phyloP scores from a whole-genome alignment of 1,140 invertebrate species.

The Aphelenchoides fujianensis region DNA sequence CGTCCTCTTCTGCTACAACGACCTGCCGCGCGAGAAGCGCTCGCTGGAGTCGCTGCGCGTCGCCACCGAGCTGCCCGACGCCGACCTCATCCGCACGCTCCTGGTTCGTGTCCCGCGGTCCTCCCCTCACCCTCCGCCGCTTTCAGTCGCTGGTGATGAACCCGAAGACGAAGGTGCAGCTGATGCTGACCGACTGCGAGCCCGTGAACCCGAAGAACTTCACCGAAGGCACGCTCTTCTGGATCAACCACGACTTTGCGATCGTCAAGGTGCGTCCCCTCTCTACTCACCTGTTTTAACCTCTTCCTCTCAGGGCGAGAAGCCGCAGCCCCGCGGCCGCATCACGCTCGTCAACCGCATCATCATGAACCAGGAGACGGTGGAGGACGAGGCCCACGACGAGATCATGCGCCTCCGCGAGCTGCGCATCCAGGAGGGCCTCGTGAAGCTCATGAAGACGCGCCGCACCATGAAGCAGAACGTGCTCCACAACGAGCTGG shows the following conservation, averaged over 20 bases:
- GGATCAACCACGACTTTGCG: slow-evolving; percentile 48
- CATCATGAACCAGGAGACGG: slow-evolving; percentile 35
- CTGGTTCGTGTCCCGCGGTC: slow-evolving; percentile 69
- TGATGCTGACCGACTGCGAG: slow-evolving; percentile 36
- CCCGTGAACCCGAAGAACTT: slow-evolving; percentile 41
- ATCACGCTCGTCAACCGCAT: slow-evolving; percentile 47
- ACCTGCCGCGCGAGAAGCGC: slow-evolving; percentile 76
- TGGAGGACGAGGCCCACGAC: slow-evolving; percentile 45
- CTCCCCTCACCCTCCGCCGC: not conserved
- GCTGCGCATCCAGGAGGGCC: slow-evolving; percentile 75
- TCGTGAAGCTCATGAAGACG: slow-evolving; percentile 98
- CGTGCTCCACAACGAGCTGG: slow-evolving; percentile 91
- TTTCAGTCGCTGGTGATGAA: slow-evolving; percentile 41
- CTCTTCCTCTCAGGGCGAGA: slow-evolving; percentile 56
- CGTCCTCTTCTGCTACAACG: slow-evolving; percentile 98
- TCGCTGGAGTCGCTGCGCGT: slow-evolving; percentile 89
- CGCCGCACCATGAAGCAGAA: slow-evolving; percentile 74
- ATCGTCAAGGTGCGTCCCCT: slow-evolving; percentile 37
- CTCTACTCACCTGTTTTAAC: not conserved
- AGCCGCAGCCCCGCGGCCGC: slow-evolving; percentile 41
- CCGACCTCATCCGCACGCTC: slow-evolving; percentile 87
- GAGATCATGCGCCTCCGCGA: slow-evolving; percentile 46
- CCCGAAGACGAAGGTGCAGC: slow-evolving; percentile 44
- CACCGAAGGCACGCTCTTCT: slow-evolving; percentile 43
- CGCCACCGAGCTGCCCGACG: slow-evolving; percentile 92